Conservation (phyloP, 2,888 invertebrate genomes). For the Nomada flava region DNA sequence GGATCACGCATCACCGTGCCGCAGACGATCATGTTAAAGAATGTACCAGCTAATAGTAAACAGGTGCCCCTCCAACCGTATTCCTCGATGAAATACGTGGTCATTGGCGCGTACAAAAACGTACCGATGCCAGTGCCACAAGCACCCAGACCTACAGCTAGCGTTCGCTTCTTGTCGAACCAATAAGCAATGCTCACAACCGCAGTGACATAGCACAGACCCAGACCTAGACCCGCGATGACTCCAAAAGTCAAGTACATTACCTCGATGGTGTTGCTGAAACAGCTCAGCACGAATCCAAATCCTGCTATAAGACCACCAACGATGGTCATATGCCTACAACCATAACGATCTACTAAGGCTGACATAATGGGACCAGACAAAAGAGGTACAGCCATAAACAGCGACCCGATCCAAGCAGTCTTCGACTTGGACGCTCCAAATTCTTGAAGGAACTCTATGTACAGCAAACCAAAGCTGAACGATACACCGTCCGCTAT, state of each 20-base stretch:
- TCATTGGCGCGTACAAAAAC: conserved; percentile 94
- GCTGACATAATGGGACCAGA: conserved; percentile 94
- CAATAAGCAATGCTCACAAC: conserved; percentile 96
- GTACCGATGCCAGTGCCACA: conserved; percentile 96
- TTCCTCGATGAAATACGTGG: conserved; percentile 90
- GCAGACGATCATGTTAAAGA: conserved; percentile 93
- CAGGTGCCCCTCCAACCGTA: conserved; percentile 95
- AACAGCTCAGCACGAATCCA: conserved; percentile 91
- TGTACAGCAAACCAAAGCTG: conserved; percentile 95
- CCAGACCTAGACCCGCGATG: conserved; percentile 93
- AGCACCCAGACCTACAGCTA: conserved; percentile 94
- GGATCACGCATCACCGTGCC: conserved; percentile 95
- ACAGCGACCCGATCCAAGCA: conserved; percentile 95
- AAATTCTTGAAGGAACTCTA: conserved; percentile 93
- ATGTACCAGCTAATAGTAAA: conserved; percentile 92
- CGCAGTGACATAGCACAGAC: conserved; percentile 94
- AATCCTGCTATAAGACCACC: conserved; percentile 90
- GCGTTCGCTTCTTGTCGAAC: conserved; percentile 94
- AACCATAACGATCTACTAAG: conserved; percentile 94
- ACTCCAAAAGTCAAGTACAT: conserved; percentile 95
- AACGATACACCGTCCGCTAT: conserved; percentile 97
- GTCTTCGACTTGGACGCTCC: conserved; percentile 93
- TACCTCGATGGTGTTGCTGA: conserved; percentile 90
- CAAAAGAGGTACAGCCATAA: conserved; percentile 94
- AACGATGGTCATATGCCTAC: conserved; percentile 90